These are phyloP conservation scores for Branchinecta sandiegonensis DNA, from an alignment of 2,888 invertebrate genomes.

Conservation along the genomic window DNA sequence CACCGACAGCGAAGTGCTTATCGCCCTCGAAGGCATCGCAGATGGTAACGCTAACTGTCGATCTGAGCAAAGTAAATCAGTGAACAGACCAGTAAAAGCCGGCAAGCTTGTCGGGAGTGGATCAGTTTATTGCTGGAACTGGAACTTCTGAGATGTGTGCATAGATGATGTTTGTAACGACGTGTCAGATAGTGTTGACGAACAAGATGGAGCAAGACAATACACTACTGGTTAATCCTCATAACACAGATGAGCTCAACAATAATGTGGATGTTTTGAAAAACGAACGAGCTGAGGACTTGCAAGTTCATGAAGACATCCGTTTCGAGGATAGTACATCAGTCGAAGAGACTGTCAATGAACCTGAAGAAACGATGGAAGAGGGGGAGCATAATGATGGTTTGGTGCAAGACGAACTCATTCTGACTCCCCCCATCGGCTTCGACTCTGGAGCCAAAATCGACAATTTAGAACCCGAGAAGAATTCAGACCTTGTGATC, in stretches of 20 bases:
- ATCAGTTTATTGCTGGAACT: slow-evolving; percentile 3
- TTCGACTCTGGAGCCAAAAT: not conserved
- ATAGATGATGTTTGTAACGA: slow-evolving; percentile 6
- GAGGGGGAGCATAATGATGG: not conserved
- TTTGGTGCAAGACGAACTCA: not conserved
- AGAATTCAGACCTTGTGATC: too few relatives aligned
- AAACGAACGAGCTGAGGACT: not conserved
- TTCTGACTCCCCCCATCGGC: not conserved
- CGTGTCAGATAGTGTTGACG: not conserved
- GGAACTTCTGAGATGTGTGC: not conserved
- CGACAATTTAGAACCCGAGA: too few relatives aligned
- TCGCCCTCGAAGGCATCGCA: slow-evolving; percentile 8
- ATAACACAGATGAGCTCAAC: too few relatives aligned
- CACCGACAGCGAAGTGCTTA: slow-evolving; percentile 3
- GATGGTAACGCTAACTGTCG: not conserved
- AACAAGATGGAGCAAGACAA: slow-evolving; percentile 2
- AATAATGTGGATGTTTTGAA: not conserved
- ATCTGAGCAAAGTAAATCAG: slow-evolving; percentile 15
- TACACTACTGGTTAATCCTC: not conserved
- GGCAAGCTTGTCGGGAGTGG: not conserved
- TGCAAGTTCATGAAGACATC: not conserved
- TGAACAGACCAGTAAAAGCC: not conserved
- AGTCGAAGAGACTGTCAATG: not conserved
- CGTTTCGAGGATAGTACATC: not conserved
- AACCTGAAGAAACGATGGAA: not conserved